A percentile compares a stretch with the other conserved stretches of the same genome.
These are phyloP conservation scores for Drusus annulatus DNA, from an alignment of 1,140 invertebrate species.

Conservation along the genomic window DNA sequence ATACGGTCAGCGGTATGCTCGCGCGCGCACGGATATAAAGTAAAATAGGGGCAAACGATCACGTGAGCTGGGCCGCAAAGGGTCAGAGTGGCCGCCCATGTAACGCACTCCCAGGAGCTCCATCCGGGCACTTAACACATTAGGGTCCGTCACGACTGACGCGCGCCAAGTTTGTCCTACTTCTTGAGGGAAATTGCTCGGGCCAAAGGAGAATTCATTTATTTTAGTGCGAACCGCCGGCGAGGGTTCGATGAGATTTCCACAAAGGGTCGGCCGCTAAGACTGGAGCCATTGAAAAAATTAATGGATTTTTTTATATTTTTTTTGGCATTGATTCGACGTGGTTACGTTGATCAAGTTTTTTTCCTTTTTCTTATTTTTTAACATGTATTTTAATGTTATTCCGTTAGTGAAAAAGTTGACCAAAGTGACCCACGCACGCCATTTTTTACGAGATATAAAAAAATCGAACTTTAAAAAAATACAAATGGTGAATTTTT, in stretches of 20 bases:
- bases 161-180: conserved; percentile 17
- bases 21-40: neutral
- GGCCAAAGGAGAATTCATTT: neutral
- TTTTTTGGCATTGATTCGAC: neutral
- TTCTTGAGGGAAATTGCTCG: conserved; percentile 21
- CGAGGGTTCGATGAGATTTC: conserved; percentile 12
- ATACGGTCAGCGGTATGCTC: conserved; percentile 19
- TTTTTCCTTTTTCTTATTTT: no score
- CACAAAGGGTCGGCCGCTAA: conserved; percentile 13
- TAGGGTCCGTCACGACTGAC: conserved; percentile 33
- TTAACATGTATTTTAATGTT: no score
- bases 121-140: conserved; percentile 36
- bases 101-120: conserved; percentile 29
- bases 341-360: no score
- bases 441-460: no score
- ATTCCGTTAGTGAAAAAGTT: no score
- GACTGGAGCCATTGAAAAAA: conserved; percentile 10
- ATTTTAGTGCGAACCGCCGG: neutral
- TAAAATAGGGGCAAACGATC: conserved; percentile 34
- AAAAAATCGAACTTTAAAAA: no score
- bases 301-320: conserved; percentile 1
- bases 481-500: no score
- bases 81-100: conserved; percentile 35
- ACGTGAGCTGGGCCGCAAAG: conserved; percentile 32
- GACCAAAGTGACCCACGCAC: no score